phyloP scores from a whole-genome alignment of 2,888 invertebrate genomes.

The Adelphocoris suturalis region DNA sequence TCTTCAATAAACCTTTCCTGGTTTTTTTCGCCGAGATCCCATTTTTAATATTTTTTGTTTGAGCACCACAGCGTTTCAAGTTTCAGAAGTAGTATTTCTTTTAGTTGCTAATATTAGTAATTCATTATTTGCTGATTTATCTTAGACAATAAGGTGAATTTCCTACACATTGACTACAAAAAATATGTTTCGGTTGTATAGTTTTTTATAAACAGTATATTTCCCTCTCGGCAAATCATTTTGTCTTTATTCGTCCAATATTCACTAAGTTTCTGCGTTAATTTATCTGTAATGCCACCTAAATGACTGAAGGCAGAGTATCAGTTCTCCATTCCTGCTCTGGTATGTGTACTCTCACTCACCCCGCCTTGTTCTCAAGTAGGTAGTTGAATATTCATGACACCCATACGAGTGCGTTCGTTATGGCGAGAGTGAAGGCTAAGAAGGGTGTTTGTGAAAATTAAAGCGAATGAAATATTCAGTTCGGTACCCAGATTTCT shows the following conservation, averaged over 20 bases:
- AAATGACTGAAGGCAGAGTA: background rate
- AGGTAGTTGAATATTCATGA: background rate
- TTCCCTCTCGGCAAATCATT: background rate
- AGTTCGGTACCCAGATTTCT: background rate
- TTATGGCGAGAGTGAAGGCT: slow-evolving; percentile 1
- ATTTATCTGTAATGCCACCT: background rate
- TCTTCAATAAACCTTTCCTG: too few species aligned
- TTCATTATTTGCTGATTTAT: too few species aligned
- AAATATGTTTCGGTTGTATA: too few species aligned
- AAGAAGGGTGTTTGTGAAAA: slow-evolving; percentile 3
- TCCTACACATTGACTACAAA: too few species aligned
- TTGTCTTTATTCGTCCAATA: background rate
- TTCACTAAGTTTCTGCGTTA: background rate
- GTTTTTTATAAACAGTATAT: too few species aligned
- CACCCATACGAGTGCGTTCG: background rate
- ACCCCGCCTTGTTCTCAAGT: background rate
- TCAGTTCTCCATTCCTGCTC: background rate
- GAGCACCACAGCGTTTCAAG: too few species aligned
- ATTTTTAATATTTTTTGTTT: too few species aligned
- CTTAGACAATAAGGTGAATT: too few species aligned
- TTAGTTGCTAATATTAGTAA: too few species aligned
- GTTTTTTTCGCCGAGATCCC: too few species aligned
- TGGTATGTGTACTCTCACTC: background rate
- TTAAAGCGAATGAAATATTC: background rate
- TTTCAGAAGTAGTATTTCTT: too few species aligned